Evolutionary conservation across 2,888 invertebrate genomes (phyloP), one percentile per base, ranked within the genome.

Genomic region (Scelioninae gen. 1): DNA sequence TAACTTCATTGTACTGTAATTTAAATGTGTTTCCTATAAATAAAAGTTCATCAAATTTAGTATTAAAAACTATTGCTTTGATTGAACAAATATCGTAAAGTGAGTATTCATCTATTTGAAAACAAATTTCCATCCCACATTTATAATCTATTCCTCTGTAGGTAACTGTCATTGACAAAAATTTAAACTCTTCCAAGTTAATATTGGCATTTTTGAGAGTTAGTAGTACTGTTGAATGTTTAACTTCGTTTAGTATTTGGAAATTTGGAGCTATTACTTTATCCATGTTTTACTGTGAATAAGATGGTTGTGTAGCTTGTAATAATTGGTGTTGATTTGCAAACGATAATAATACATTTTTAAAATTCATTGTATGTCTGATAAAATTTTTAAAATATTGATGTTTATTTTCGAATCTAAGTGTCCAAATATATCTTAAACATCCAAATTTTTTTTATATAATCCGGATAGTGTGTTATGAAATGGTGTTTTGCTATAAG

Each of bases 361-460:
- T 84, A 51, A 84, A 86, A 78, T 88, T 87, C 65, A 72, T 74
- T 8, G 16, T 40, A 38, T 68, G 66, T 72, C 76, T 77, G 0
- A 78, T 23, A 34, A 74, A 9, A 65, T 23, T 49, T 80, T 87
- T 87, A 34, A 87, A 87, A 82, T 82, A 86, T 38, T 77, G 69
- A 43, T 88, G 86, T 68, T 86, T 87, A 38, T 80, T 82, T 78
- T 87, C 87, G 66, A 86, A 88, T 23, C 83, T 11, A 0, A 85
- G 47, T 5, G 85, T 86, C 78, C 81, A 85, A 0, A 83, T 16
- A 60, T 84, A 72, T 45, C 79, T 79, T 10, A 86, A 43, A 13
- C 82, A 78, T 10, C 85, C 85, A 72, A 83, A 85, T 16, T 63
- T 11, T n/a, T 9, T 45, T 29, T 5, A 85, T 84, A 7, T 84